These are phyloP conservation scores for Anguilla rostrata DNA, from an alignment of 2,113 vertebrate genomes.

Conservation along the genomic window DNA sequence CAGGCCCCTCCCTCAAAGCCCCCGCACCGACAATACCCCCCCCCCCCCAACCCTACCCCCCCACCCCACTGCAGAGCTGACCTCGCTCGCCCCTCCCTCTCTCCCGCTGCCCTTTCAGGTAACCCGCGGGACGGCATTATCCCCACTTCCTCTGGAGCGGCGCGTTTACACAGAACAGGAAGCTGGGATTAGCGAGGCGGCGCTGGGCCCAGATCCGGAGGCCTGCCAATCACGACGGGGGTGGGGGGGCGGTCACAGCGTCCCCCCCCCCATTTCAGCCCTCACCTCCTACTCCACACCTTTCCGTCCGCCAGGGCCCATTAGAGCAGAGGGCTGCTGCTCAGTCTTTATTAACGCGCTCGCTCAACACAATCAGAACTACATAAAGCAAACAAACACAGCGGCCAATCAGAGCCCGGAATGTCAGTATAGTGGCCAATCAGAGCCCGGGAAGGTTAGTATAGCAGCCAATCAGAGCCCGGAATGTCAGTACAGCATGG, in stretches of 20 bases:
- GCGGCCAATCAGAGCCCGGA: not conserved
- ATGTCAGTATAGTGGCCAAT: not conserved
- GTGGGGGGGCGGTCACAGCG: not conserved
- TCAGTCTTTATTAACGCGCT: no score
- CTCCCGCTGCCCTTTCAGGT: not conserved
- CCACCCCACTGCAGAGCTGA: not conserved
- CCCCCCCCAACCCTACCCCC: not conserved
- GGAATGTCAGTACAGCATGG: not conserved
- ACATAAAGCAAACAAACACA: not conserved
- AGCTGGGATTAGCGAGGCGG: slow-evolving; percentile 69
- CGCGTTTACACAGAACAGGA: slow-evolving; percentile 68
- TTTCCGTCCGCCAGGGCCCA: not conserved
- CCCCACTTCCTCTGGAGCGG: slow-evolving; percentile 61
- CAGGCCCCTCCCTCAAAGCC: no score
- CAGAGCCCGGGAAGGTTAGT: no score
- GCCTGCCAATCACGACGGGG: slow-evolving; percentile 33
- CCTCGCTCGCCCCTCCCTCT: not conserved
- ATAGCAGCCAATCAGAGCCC: not conserved
- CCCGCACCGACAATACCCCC: not conserved
- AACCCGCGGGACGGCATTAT: slow-evolving; percentile 51
- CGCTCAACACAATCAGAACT: no score
- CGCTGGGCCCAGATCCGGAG: slow-evolving; percentile 67
- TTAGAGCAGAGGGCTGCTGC: not conserved
- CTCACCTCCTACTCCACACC: not conserved
- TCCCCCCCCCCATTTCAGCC: not conserved